Conservation (phyloP, 1,140 invertebrate species). For the Xylocopa sonorina region DNA sequence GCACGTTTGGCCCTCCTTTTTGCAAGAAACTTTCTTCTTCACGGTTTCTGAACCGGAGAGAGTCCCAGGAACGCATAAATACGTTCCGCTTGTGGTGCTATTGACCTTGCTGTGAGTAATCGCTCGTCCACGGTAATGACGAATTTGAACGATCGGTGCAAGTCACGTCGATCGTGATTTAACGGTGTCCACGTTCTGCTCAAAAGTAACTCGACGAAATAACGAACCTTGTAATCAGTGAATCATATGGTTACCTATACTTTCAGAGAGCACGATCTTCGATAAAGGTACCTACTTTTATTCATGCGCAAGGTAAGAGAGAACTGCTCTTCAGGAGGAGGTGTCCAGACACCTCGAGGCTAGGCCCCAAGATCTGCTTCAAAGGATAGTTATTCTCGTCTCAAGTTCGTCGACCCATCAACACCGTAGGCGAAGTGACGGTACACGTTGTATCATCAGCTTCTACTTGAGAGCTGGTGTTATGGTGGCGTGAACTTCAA, state of each 20-base stretch:
- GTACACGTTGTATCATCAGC: background rate
- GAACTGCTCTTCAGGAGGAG: background rate
- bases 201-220: conserved; percentile 3
- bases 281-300: background rate
- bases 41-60: conserved; percentile 61
- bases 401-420: conserved; percentile 11
- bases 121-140: background rate
- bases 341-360: background rate
- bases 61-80: conserved; percentile 28
- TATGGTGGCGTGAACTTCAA: background rate
- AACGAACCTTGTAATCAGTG: background rate
- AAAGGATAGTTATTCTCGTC: background rate
- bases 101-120: conserved; percentile 6
- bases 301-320: too few species aligned
- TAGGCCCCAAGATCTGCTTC: background rate
- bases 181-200: background rate
- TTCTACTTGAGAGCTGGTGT: background rate
- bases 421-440: background rate
- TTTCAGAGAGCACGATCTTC: background rate
- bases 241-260: background rate
- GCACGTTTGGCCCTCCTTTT: background rate
- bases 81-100: background rate
- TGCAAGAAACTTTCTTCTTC: conserved; percentile 54
- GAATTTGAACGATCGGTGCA: background rate
- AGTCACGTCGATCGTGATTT: conserved; percentile 3